Evolutionary conservation across 2,888 invertebrate genomes (phyloP).

Genomic region (Xanthorhoe designata): DNA sequence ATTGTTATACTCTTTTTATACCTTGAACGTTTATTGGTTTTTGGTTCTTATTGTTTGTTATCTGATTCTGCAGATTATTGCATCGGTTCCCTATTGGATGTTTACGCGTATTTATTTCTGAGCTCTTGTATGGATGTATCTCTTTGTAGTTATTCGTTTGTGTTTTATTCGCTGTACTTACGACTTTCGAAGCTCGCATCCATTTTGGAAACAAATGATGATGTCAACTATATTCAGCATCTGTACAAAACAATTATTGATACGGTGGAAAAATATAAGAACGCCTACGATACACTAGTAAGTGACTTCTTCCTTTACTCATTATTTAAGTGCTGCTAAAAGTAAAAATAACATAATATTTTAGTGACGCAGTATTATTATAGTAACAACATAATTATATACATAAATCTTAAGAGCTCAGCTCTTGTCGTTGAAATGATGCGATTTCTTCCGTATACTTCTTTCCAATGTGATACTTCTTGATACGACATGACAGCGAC

Average conservation of each 20-base stretch:
- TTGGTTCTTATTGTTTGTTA: neutral
- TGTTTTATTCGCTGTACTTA: constrained; percentile 3
- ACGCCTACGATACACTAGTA: neutral
- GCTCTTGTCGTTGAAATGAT: too few species aligned
- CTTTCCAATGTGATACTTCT: too few species aligned
- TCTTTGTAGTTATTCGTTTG: neutral
- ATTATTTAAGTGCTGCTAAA: too few species aligned
- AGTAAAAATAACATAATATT: too few species aligned
- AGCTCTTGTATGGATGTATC: neutral
- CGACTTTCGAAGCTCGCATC: neutral
- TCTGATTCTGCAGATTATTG: too few species aligned
- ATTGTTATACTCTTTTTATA: neutral
- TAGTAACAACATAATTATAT: too few species aligned
- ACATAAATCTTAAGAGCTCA: too few species aligned
- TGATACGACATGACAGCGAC: too few species aligned
- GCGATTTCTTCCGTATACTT: too few species aligned
- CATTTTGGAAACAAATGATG: neutral
- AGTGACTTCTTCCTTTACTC: neutral
- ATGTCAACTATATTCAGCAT: neutral
- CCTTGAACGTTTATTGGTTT: neutral
- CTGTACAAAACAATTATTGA: constrained; percentile 19
- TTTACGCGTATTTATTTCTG: neutral
- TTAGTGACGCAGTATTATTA: too few species aligned
- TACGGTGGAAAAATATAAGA: neutral
- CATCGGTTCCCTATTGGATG: neutral